Percentiles rank a stretch among this genome's conserved stretches.
Evolutionary conservation across 2,888 invertebrate genomes (phyloP).

Genomic region (Helobdella robusta): DNA sequence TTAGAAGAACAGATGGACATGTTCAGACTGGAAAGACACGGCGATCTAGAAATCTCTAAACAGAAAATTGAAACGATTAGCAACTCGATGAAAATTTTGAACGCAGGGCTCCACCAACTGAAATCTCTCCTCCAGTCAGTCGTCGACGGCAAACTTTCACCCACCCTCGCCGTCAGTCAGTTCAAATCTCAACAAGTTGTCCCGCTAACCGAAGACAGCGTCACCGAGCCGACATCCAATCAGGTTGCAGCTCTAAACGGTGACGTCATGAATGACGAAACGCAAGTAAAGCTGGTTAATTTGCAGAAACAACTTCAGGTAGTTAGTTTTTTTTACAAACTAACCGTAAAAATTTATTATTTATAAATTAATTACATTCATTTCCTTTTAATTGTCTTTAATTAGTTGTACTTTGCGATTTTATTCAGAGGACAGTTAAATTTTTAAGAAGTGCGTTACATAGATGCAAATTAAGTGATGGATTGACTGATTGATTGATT

Average conservation of each 20-base stretch:
- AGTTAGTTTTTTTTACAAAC: too few relatives aligned
- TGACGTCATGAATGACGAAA: neutral
- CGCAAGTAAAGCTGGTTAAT: slow-evolving; percentile 4
- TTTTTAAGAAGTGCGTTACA: too few relatives aligned
- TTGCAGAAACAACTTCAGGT: slow-evolving; percentile 19
- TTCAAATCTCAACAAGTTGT: neutral
- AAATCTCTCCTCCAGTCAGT: slow-evolving; percentile 16
- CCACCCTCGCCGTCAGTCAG: neutral
- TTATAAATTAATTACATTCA: too few relatives aligned
- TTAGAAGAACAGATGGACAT: slow-evolving; percentile 10
- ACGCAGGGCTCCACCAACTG: neutral
- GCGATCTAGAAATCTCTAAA: neutral
- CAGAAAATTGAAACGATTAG: neutral
- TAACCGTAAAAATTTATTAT: too few relatives aligned
- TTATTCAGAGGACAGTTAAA: too few relatives aligned
- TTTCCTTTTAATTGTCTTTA: too few relatives aligned
- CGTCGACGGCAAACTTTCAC: neutral
- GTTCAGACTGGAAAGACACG: neutral
- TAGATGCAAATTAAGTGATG: neutral
- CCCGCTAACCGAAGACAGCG: neutral
- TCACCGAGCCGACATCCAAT: neutral
- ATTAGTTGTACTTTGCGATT: too few relatives aligned
- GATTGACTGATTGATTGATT: neutral
- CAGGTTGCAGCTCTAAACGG: neutral
- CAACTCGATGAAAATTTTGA: neutral